A percentile compares a stretch with the other conserved stretches of the same genome.
Conservation (phyloP, 2,888 invertebrate species). For the Hoplodrina blanda region DNA sequence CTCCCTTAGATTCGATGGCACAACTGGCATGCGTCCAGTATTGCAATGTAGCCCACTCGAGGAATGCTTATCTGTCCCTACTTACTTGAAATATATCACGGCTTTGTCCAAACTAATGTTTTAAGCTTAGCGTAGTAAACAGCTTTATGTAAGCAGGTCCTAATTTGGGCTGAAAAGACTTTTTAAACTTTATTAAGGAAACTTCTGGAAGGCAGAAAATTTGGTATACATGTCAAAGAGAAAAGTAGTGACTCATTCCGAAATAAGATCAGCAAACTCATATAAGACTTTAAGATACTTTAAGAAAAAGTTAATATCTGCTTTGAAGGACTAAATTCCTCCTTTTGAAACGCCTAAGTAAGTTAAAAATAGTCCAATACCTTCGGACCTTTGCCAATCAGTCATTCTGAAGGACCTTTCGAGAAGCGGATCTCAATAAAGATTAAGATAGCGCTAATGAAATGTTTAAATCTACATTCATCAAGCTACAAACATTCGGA, state of each 20-base stretch:
- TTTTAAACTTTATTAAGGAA: conserved; percentile 28
- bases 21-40: conserved; percentile 59
- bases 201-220: conserved; percentile 32
- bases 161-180: conserved; percentile 28
- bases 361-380: conserved; percentile 31
- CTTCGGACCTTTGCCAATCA: conserved; percentile 42
- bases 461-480: conserved; percentile 48
- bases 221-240: conserved; percentile 34
- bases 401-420: conserved; percentile 28
- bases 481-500: conserved; percentile 6
- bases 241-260: conserved; percentile 43
- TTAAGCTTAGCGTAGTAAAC: conserved; percentile 47
- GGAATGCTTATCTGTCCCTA: conserved; percentile 59
- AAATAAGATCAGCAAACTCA: conserved; percentile 44
- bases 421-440: conserved; percentile 26
- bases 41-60: conserved; percentile 44
- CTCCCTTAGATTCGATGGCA: conserved; percentile 54
- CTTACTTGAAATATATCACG: conserved; percentile 55
- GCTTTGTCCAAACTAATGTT: conserved; percentile 50
- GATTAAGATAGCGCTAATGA: conserved; percentile 48
- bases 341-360: conserved; percentile 31
- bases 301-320: conserved; percentile 29
- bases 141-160: conserved; percentile 39
- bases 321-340: conserved; percentile 11
- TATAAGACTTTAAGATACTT: conserved; percentile 36